Evolutionary conservation across 2,797 vertebrate genomes (phyloP).

Genomic region (Alauda arvensis): DNA sequence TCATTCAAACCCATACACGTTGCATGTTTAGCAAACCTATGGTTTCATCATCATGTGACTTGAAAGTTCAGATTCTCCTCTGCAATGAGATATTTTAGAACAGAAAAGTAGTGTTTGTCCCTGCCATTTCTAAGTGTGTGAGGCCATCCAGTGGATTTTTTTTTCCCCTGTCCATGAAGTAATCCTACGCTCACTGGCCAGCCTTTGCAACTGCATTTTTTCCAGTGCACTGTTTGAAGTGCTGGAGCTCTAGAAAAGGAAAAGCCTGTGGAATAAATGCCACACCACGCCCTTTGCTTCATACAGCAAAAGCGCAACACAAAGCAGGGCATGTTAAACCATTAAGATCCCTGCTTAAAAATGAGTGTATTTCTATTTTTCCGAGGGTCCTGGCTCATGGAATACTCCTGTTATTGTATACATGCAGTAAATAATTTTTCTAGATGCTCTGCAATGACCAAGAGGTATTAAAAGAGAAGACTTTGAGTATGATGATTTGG

Average conservation of each 20-base stretch:
- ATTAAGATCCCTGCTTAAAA: background rate
- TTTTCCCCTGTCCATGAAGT: background rate
- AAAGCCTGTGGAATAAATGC: background rate
- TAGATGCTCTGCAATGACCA: background rate
- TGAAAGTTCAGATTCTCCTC: slow-evolving; percentile 37
- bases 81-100: slow-evolving; percentile 30
- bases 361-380: background rate
- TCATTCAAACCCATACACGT: slow-evolving; percentile 49
- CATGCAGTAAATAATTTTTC: background rate
- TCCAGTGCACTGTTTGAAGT: background rate
- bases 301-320: background rate
- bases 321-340: background rate
- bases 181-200: background rate
- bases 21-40: slow-evolving; percentile 42
- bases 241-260: slow-evolving; percentile 18
- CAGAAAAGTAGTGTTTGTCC: slow-evolving; percentile 47
- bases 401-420: background rate
- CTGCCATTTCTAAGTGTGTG: slow-evolving; percentile 32
- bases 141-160: slow-evolving; percentile 55
- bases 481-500: background rate
- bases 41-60: slow-evolving; percentile 61
- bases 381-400: background rate
- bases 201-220: background rate
- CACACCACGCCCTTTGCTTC: background rate
- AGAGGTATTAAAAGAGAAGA: background rate